phyloP scores from a whole-genome alignment of 2,888 invertebrate species.

The Glaucopsyche alexis region DNA sequence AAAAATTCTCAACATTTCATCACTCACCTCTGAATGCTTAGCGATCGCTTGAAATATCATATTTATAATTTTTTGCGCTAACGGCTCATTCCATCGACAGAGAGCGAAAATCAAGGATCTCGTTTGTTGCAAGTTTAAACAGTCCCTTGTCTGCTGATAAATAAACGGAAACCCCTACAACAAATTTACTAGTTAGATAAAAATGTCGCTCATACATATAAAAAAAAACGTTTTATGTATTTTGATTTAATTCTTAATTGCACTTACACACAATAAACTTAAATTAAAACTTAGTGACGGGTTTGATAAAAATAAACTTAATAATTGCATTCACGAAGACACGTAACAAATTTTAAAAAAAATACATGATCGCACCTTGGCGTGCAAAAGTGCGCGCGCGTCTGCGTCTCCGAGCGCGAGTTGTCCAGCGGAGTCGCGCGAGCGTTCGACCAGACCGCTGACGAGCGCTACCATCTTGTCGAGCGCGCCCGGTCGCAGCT shows the following conservation, averaged over 20 bases:
- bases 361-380: slow-evolving; percentile 81
- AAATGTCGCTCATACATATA: too few relatives aligned
- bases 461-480: slow-evolving; percentile 97
- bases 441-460: slow-evolving; percentile 92
- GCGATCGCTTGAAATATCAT: slow-evolving; percentile 95
- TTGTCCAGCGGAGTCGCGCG: slow-evolving; percentile 87
- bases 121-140: slow-evolving; percentile 94
- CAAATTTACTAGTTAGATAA: slow-evolving; percentile 33
- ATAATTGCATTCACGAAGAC: too few relatives aligned
- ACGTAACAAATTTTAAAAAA: slow-evolving; percentile 23
- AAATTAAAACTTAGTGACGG: too few relatives aligned
- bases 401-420: slow-evolving; percentile 89
- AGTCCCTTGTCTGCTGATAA: slow-evolving; percentile 96
- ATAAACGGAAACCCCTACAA: slow-evolving; percentile 93
- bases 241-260: too few relatives aligned
- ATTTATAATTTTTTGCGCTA: slow-evolving; percentile 92
- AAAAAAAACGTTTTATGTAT: too few relatives aligned
- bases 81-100: slow-evolving; percentile 93
- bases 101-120: slow-evolving; percentile 94
- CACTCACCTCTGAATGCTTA: slow-evolving; percentile 90
- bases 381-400: slow-evolving; percentile 90
- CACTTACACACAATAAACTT: background rate
- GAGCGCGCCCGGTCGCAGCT: slow-evolving; percentile 92
- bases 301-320: too few relatives aligned
- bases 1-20: background rate